Evolutionary conservation across 2,113 vertebrate species (phyloP), one percentile per base, ranked within the genome.

Genomic region (Rhinogobius similis): DNA sequence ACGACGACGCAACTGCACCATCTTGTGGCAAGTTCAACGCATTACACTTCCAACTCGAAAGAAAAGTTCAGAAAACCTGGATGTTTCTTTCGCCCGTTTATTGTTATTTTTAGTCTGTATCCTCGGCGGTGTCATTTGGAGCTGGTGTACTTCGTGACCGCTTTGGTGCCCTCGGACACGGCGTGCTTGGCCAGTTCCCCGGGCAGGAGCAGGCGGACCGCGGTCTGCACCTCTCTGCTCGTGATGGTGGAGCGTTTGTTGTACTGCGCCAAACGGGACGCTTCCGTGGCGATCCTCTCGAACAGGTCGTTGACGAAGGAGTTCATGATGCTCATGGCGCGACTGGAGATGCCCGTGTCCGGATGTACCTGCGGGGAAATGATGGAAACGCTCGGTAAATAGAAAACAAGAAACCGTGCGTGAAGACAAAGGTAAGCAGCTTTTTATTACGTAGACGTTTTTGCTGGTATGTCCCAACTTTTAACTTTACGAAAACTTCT

Each of bases 131-230:
- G 11, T 92, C 81, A 94, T 62, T 94, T 94, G 64, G 92, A 92
- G 82, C 93, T 94, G 73, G 93, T 94, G 84, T 94, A 94, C 79
- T 94, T 94, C 5, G 93, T 93, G 71, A 94, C 93, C 0, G 93
- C 93, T 44, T 93, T 93, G 76, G 93, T 93, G 39, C 93, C 93
- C 77, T 93, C 93, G 0, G 92, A 93, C 76, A 94, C 93, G 0
- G 93, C 93, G 75, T 94, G 93, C 27, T 94, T 94, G 8, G 92
- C 93, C 58, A 94, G 89, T 70, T 94, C 93, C 14, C 93, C 93
- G 0, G 93, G 93, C 23, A 94, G 90, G 81, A 94, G 86, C 55
- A 93, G 91, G 1, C 91, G 76, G 26, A 94, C 90, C 0, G 94
- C 93, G 0, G 92, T 93, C 65, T 94, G 92, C 43, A 94, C 90